Evolutionary conservation across 2,888 invertebrate species (phyloP).

Genomic region (Elmis aenea): DNA sequence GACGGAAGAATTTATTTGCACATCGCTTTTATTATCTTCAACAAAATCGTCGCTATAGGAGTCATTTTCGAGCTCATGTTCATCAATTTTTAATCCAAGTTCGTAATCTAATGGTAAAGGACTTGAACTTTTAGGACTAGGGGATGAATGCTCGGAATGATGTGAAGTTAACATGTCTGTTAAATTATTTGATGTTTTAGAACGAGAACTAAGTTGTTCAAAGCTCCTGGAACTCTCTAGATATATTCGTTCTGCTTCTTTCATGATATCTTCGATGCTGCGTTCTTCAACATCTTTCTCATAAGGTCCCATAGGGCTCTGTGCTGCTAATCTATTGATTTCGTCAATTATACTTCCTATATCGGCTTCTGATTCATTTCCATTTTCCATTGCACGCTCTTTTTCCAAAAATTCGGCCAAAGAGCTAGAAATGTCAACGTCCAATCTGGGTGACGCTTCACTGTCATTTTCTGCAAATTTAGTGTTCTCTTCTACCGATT

Average conservation of each 20-base stretch:
- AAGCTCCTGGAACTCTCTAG: constrained; percentile 47
- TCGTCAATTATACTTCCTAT: constrained; percentile 65
- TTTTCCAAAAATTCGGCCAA: constrained; percentile 41
- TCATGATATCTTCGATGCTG: constrained; percentile 56
- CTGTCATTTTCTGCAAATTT: constrained; percentile 25
- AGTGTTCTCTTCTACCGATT: constrained; percentile 16
- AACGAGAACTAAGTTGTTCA: constrained; percentile 44
- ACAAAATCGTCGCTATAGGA: constrained; percentile 42
- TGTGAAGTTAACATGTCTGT: constrained; percentile 34
- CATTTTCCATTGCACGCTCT: constrained; percentile 33
- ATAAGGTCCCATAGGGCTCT: constrained; percentile 45
- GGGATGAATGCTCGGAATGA: constrained; percentile 35
- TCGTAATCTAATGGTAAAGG: constrained; percentile 39
- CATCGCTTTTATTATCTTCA: constrained; percentile 29
- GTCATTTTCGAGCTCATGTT: constrained; percentile 23
- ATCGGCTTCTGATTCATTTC: constrained; percentile 51
- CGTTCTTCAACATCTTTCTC: constrained; percentile 47
- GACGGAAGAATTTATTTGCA: no score
- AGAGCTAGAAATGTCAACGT: constrained; percentile 35
- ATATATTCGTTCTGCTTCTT: constrained; percentile 54
- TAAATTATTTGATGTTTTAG: constrained; percentile 43
- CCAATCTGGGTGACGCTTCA: constrained; percentile 10
- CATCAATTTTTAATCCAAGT: constrained; percentile 5
- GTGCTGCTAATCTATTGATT: constrained; percentile 54
- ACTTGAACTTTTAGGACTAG: constrained; percentile 43